Percentiles rank a stretch among this genome's conserved stretches.
Evolutionary conservation across 2,888 invertebrate genomes (phyloP).

Genomic region (Tenthredo mesomela): DNA sequence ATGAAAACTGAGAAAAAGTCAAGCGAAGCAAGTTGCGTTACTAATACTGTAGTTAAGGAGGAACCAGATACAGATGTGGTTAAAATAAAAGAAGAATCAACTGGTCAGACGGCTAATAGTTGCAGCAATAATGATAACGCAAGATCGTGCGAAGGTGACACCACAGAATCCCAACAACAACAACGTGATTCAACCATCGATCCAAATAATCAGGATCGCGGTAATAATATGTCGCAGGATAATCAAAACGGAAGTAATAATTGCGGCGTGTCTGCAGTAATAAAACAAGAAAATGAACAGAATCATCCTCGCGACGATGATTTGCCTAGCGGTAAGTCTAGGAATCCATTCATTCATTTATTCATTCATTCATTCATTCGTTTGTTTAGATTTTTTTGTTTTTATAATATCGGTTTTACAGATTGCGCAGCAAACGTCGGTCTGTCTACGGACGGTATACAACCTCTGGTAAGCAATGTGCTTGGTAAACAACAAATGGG

Average conservation of each 20-base stretch:
- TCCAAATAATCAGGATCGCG: constrained; percentile 66
- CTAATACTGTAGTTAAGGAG: constrained; percentile 74
- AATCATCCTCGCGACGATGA: constrained; percentile 70
- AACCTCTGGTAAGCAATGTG: constrained; percentile 88
- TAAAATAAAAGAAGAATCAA: constrained; percentile 71
- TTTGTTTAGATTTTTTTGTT: no score
- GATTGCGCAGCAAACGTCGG: constrained; percentile 69
- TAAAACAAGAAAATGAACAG: constrained; percentile 73
- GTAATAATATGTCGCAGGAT: constrained; percentile 67
- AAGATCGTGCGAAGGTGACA: constrained; percentile 62
- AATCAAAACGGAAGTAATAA: constrained; percentile 67
- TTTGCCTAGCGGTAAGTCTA: constrained; percentile 64
- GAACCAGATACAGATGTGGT: constrained; percentile 73
- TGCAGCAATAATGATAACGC: constrained; percentile 72
- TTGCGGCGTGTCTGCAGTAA: constrained; percentile 69
- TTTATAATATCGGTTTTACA: constrained; percentile 40
- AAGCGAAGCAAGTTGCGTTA: constrained; percentile 74
- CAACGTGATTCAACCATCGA: constrained; percentile 71
- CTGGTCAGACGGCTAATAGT: constrained; percentile 60
- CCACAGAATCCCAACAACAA: constrained; percentile 70
- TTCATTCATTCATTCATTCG: no score
- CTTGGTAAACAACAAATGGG: constrained; percentile 85
- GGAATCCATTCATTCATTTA: no score
- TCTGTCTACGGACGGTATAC: constrained; percentile 83
- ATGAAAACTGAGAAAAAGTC: constrained; percentile 77